phyloP scores from a whole-genome alignment of 1,140 invertebrate species.

The Asbolus verrucosus region DNA sequence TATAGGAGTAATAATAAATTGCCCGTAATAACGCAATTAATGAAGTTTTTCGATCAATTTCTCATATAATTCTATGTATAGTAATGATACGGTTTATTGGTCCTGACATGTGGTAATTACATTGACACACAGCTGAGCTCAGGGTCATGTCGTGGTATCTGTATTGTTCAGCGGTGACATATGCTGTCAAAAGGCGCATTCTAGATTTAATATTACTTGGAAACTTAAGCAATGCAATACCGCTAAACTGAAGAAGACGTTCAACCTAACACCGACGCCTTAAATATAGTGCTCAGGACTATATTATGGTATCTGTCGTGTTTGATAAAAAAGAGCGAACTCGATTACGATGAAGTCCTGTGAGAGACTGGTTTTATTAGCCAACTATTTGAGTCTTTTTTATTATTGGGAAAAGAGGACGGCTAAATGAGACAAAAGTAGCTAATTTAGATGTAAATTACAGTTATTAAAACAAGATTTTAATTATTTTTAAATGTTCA shows the following conservation, averaged over 20 bases:
- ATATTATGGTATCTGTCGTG: constrained; percentile 11
- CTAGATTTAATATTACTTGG: too few species aligned
- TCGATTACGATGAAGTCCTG: background rate
- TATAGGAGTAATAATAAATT: constrained; percentile 22
- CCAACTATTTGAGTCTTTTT: background rate
- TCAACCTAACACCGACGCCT: too few species aligned
- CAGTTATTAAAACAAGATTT: constrained; percentile 22
- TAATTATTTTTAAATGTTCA: constrained; percentile 22
- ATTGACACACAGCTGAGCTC: constrained; percentile 26
- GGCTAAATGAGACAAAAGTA: constrained; percentile 18
- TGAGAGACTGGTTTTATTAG: background rate
- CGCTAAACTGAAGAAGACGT: too few species aligned
- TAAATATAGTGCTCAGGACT: constrained; percentile 19
- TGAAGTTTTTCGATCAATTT: constrained; percentile 17
- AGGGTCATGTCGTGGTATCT: constrained; percentile 9
- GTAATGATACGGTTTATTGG: constrained; percentile 24
- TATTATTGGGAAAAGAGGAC: constrained; percentile 10
- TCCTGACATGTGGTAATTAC: constrained; percentile 6
- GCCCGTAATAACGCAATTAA: constrained; percentile 18
- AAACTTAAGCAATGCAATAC: too few species aligned
- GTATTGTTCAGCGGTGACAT: background rate
- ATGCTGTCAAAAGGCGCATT: background rate
- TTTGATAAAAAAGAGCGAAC: background rate
- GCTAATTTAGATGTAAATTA: constrained; percentile 25
- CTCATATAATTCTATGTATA: constrained; percentile 28